Percentiles rank a stretch among this genome's conserved stretches.
Conservation (phyloP, 1,140 invertebrate species). For the Protaetia brevitarsis region DNA sequence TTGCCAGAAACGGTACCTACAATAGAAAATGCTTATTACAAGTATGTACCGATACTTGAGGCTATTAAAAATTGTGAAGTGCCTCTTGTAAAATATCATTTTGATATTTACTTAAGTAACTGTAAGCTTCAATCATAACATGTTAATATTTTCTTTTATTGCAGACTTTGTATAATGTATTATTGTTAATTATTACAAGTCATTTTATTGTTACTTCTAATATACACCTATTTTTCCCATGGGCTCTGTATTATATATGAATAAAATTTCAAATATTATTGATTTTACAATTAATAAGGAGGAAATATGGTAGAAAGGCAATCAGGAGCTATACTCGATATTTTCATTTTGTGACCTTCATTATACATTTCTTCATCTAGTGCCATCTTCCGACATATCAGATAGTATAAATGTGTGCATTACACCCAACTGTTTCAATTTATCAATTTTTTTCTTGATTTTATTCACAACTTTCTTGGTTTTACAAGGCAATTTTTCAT, state of each 20-base stretch:
- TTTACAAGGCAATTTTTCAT: slow-evolving; percentile 23
- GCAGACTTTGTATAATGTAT: too few species aligned
- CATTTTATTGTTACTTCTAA: too few species aligned
- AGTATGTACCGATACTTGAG: neutral
- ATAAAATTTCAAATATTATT: too few species aligned
- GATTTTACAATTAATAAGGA: too few species aligned
- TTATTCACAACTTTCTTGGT: slow-evolving; percentile 32
- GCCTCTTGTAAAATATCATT: neutral
- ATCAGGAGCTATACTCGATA: neutral
- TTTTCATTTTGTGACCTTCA: neutral
- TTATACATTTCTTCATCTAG: neutral
- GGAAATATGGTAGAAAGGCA: too few species aligned
- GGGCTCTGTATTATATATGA: too few species aligned
- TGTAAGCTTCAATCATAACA: too few species aligned
- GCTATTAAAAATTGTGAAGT: neutral
- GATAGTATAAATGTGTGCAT: slow-evolving; percentile 43
- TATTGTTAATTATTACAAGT: too few species aligned
- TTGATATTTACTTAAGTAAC: neutral
- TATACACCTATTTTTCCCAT: too few species aligned
- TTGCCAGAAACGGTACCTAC: neutral
- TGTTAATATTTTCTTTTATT: too few species aligned
- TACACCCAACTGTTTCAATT: slow-evolving; percentile 43
- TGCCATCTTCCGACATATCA: slow-evolving; percentile 22
- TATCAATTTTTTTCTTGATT: slow-evolving; percentile 44
- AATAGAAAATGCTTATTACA: neutral